A percentile compares a stretch with the other conserved stretches of the same genome.
Conservation (phyloP, 2,888 invertebrate genomes). For the Lochmaea crataegi region DNA sequence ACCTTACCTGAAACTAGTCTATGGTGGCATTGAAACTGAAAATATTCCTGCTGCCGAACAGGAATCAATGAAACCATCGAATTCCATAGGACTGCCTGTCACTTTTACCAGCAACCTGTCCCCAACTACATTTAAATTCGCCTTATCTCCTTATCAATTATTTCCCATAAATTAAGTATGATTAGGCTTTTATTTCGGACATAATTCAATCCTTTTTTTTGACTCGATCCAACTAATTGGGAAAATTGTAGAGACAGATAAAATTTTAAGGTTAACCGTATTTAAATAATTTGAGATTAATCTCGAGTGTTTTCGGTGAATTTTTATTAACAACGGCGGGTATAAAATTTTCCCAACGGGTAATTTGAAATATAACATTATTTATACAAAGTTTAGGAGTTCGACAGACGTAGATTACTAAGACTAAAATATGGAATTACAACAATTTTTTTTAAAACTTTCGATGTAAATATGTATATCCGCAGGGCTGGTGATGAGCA, state of each 20-base stretch:
- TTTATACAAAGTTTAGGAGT: neutral
- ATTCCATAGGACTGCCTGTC: slow-evolving; percentile 57
- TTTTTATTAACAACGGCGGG: slow-evolving; percentile 2
- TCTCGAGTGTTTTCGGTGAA: neutral
- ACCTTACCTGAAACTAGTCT: slow-evolving; percentile 6
- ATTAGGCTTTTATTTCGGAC: slow-evolving; percentile 40
- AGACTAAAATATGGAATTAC: too few species aligned
- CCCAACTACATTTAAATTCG: slow-evolving; percentile 44
- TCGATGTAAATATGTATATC: too few species aligned
- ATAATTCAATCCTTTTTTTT: slow-evolving; percentile 21
- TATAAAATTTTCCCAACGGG: neutral
- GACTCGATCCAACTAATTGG: slow-evolving; percentile 25
- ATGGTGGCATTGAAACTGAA: slow-evolving; percentile 32
- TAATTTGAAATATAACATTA: neutral
- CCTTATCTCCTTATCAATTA: slow-evolving; percentile 42
- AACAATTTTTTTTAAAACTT: too few species aligned
- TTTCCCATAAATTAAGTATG: slow-evolving; percentile 38
- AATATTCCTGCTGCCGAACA: slow-evolving; percentile 59
- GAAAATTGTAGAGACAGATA: slow-evolving; percentile 22
- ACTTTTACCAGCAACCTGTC: slow-evolving; percentile 49
- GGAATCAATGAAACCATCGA: slow-evolving; percentile 62
- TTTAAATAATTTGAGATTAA: slow-evolving; percentile 20
- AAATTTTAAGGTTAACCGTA: slow-evolving; percentile 20
- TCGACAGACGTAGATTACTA: too few species aligned
- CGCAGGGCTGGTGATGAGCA: too few species aligned